Percentiles rank a stretch among this genome's conserved stretches.
Conservation (phyloP, 2,888 invertebrate species). For the Leptopterna dolabrata region DNA sequence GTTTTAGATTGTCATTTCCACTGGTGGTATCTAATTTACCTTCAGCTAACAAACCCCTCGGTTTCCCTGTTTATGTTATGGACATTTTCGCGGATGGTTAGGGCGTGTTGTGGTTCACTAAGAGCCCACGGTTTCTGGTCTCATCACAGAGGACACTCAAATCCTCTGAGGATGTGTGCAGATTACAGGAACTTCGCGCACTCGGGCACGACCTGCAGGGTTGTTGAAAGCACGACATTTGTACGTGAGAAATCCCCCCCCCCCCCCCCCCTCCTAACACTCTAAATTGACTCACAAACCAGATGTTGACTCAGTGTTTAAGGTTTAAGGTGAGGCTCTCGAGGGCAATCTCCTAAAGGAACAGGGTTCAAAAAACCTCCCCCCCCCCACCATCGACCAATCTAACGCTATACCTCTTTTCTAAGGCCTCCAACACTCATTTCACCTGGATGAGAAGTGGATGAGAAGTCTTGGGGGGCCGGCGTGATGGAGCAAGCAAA, state of each 20-base stretch:
- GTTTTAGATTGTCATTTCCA: too few species aligned
- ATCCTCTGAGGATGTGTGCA: too few species aligned
- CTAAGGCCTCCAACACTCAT: not conserved
- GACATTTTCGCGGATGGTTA: too few species aligned
- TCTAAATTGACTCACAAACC: not conserved
- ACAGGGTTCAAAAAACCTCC: not conserved
- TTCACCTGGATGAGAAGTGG: conserved; percentile 1
- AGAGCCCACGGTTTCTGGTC: too few species aligned
- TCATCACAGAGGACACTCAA: too few species aligned
- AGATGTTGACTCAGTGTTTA: not conserved
- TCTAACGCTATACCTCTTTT: not conserved
- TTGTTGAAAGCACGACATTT: not conserved
- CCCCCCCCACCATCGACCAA: not conserved
- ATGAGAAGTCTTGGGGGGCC: not conserved
- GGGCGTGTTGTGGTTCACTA: too few species aligned
- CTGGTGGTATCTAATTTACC: too few species aligned
- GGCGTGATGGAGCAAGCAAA: conserved; percentile 25
- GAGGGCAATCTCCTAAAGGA: conserved; percentile 7
- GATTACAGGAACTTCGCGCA: too few species aligned
- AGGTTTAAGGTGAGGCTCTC: not conserved
- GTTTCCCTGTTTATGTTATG: too few species aligned
- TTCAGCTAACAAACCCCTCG: too few species aligned
- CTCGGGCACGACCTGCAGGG: not conserved
- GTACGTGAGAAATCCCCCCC: not conserved
- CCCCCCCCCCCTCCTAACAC: not conserved